Evolutionary conservation across 2,888 invertebrate genomes (phyloP), one percentile per base, ranked within the genome.

Genomic region (Diabrotica balteata): DNA sequence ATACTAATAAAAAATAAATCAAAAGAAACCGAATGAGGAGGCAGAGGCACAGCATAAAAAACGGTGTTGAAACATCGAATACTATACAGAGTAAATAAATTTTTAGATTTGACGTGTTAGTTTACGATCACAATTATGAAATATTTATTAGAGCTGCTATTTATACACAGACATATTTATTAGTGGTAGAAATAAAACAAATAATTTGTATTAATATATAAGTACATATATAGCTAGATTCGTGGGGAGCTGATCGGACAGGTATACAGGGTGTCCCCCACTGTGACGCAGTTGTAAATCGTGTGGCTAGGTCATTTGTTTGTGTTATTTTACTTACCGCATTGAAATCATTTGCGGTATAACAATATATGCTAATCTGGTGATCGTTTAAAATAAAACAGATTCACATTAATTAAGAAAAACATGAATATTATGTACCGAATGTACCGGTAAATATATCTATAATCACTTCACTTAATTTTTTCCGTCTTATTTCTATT

Each of bases 121-220:
- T 80, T 81, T 81, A 80, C 80, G 80, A 79, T 80, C 75, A 80
- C 79, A 78, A 80, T 80, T 80, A 81, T 80, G 81, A 82, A 78
- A 82, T 82, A 83, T 83, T 83, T 83, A 82, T 83, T 82, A 77
- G 80, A 78, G 74, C 78, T 75, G 75, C 76, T 80, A 81, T 80
- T 79, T 81, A 80, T 81, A 75, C 69, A 67, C 78, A 72, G 83
- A 83, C 83, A 82, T 83, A 82, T 83, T 83, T 82, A 84, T 84
- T 83, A 82, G 82, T 77, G 77, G 78, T 75, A 79, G 80, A 82
- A 82, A 83, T 82, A 83, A 83, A 83, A 81, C 81, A 82, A 83
- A 82, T 81, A 80, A 80, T 78, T 78, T 75, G 81, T 80, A 80
- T 80, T 80, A 80, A 80, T 79, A 57, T 62, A 80, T 79, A 79